Evolutionary conservation across 92 coral and sea anemone genomes (phyloP), one percentile per base, ranked within the genome.

Genomic region (Isaurus tuberculatus): DNA sequence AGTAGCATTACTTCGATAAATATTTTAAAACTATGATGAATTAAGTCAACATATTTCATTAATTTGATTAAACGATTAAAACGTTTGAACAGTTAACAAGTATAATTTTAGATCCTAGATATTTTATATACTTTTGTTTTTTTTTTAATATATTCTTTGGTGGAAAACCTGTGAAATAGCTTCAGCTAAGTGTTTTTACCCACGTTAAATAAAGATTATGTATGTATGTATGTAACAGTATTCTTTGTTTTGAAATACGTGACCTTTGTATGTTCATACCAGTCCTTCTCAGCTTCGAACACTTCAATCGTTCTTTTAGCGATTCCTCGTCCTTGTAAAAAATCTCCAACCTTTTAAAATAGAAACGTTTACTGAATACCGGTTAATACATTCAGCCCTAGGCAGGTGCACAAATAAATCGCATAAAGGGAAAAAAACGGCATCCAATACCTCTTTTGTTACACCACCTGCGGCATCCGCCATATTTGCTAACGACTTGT

Each of bases 281-380:
- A n/a, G n/a, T n/a, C 61, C 61, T 53, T 53, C 70, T 65, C 70
- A 65, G 70, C 70, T 65, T 65, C 70, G 70, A 65, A 65, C 70
- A 65, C 70, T 65, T 65, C 22, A 65, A 65, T 65, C 31, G 70
- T 64, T 66, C 72, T 66, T 31, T 27, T 66, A 32, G 11, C 25
- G 26, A 66, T 64, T 31, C 70, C 37, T 28, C 70, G 37, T 64
- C 70, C 70, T 64, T 36, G 22, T 61, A 61, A 61, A 23, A 65
- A 66, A 29, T 66, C 70, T 64, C 70, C 34, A 31, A 64, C 70
- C 40, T 64, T 64, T 28, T 64, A 17, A 64, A 64, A 31, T 49
- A 64, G 32, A 63, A 64, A 64, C 36, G 19, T 64, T 29, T 29
- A 9, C 33, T 64, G 37, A 17, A 28, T 64, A 31, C 34, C 70